Evolutionary conservation across 2,797 vertebrate genomes (phyloP), one percentile per base, ranked within the genome.

Genomic region (Clamator glandarius): DNA sequence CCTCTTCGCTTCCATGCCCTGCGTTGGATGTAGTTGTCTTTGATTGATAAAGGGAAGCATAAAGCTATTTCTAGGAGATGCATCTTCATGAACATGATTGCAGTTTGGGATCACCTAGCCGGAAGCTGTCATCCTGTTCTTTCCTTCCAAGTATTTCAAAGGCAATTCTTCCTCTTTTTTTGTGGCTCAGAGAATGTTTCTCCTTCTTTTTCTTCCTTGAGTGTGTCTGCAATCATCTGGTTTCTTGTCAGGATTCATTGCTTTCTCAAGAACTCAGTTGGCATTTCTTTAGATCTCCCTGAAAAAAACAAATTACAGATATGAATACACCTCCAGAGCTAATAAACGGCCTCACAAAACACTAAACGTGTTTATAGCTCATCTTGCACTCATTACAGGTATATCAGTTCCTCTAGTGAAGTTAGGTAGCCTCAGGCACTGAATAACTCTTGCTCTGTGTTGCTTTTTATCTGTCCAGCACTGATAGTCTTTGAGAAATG

Each of bases 371-470:
- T 42, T 84, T 61, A 11, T 19, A 18, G 31, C 7, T 46, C 36
- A 17, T 44, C 6, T 2, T 18, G n/a, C 18, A 1, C 25, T 41
- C 0, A 0, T 67, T 63, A 2, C 5, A 21, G 26, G 44, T 50
- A 11, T 31, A 26, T 55, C 48, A 4, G 42, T 50, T 57, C 35
- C 54, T 57, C 29, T n/a, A 3, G 42, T 51, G 66, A 36, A 79
- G 36, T 26, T 11, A 4, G 11, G 24, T 41, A n/a, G 26, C 64
- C 58, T 54, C 15, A 0, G 78, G 84, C 28, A 13, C 46, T 24
- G 35, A 36, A 0, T 46, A 35, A 26, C 25, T 66, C 41, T 46
- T 8, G 0, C 8, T 42, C 36, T 28, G 18, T 19, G 12, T 16
- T 81, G 33, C 31, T 66, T 81, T 84, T 72, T 15, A 26, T 36